phyloP scores from a whole-genome alignment of 2,797 vertebrate species.

The Hephaestus fuliginosus region DNA sequence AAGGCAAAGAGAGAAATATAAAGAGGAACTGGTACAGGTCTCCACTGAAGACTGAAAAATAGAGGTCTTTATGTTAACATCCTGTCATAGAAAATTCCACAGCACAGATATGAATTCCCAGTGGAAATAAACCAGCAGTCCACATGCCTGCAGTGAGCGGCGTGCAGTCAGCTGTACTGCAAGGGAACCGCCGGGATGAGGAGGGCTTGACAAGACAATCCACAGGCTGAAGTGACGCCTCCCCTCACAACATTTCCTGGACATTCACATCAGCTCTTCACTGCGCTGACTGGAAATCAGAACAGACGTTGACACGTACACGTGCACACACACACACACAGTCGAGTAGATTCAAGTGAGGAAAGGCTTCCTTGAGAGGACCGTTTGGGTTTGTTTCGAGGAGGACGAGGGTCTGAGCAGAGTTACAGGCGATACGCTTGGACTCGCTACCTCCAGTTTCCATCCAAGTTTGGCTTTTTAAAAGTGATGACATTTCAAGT shows the following conservation, averaged over 20 bases:
- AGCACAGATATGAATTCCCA: slow-evolving; percentile 35
- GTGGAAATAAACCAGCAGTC: slow-evolving; percentile 26
- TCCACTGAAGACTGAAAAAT: slow-evolving; percentile 61
- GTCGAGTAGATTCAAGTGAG: slow-evolving; percentile 23
- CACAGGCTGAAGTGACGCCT: background rate
- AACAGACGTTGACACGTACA: background rate
- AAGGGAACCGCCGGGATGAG: background rate
- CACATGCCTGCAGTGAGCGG: slow-evolving; percentile 9
- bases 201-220: background rate
- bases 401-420: slow-evolving; percentile 19
- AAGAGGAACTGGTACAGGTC: slow-evolving; percentile 42
- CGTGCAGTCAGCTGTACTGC: slow-evolving; percentile 22
- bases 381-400: slow-evolving; percentile 16
- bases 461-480: slow-evolving; percentile 21
- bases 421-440: slow-evolving; percentile 2
- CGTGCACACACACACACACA: background rate
- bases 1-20: slow-evolving; percentile 57
- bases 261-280: slow-evolving; percentile 5
- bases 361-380: slow-evolving; percentile 26
- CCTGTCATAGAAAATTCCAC: slow-evolving; percentile 44
- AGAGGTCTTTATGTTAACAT: slow-evolving; percentile 56
- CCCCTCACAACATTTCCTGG: slow-evolving; percentile 14
- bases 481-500: background rate
- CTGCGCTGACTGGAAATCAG: slow-evolving; percentile 3
- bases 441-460: slow-evolving; percentile 9